A percentile compares a stretch with the other conserved stretches of the same genome.
These are phyloP conservation scores for sheep (Ovis aries) DNA, from an alignment of 2,113 vertebrate species.

Conservation along the genomic window DNA sequence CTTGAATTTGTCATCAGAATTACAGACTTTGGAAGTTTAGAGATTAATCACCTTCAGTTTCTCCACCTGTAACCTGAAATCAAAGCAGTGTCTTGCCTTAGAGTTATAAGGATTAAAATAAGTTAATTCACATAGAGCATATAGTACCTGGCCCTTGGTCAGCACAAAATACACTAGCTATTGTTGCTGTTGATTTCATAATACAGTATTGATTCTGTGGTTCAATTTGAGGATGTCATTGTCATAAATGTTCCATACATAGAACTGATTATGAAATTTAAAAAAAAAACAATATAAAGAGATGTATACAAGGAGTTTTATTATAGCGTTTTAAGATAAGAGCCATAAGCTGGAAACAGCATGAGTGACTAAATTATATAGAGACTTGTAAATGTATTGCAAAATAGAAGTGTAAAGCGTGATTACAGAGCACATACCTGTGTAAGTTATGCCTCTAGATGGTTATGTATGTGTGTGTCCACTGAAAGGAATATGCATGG, in stretches of 20 bases:
- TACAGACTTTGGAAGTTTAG: neutral
- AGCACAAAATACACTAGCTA: neutral
- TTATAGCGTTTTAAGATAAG: neutral
- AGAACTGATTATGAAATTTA: neutral
- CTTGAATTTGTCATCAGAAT: neutral
- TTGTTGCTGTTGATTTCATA: neutral
- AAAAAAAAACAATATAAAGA: neutral
- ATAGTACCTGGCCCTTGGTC: neutral
- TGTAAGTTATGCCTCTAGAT: neutral
- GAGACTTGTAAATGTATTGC: neutral
- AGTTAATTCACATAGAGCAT: neutral
- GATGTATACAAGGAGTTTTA: neutral
- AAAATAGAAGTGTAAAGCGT: neutral
- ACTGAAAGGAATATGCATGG: neutral
- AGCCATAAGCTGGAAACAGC: neutral
- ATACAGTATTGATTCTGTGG: neutral
- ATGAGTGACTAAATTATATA: neutral
- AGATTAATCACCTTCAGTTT: neutral
- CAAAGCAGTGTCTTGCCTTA: neutral
- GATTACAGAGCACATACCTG: neutral
- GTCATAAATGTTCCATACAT: neutral
- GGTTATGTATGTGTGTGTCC: neutral
- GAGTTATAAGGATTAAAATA: neutral
- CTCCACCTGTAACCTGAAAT: neutral
- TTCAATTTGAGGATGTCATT: neutral